These are phyloP conservation scores for Arvicanthis niloticus DNA, from an alignment of 2,113 vertebrate genomes.

Conservation along the genomic window DNA sequence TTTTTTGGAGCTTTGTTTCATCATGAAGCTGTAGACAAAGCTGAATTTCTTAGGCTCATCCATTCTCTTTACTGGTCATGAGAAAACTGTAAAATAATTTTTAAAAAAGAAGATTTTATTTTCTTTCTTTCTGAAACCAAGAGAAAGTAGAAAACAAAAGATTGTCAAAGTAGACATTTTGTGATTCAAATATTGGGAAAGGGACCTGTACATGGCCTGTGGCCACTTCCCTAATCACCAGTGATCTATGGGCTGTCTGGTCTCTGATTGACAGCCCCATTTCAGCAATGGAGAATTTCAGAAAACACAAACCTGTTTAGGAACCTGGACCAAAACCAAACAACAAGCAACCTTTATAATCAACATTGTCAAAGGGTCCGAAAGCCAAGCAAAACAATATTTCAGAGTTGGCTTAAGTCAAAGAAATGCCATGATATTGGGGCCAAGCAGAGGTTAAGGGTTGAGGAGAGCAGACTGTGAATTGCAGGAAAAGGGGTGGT, in stretches of 20 bases:
- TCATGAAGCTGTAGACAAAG: not conserved
- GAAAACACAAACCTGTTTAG: not conserved
- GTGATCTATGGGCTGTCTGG: not conserved
- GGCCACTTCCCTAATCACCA: not conserved
- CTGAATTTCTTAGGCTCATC: not conserved
- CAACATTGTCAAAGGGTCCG: not conserved
- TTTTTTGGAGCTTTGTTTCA: not conserved
- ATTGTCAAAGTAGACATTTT: not conserved
- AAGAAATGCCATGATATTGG: not conserved
- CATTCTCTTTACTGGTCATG: not conserved
- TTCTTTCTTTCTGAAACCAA: not conserved
- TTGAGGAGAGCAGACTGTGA: not conserved
- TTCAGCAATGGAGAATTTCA: not conserved
- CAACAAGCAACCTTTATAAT: not conserved
- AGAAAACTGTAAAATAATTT: constrained; percentile 43
- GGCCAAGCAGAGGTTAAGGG: not conserved
- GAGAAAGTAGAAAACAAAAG: not conserved
- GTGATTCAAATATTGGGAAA: not conserved
- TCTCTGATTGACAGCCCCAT: not conserved
- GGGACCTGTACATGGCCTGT: too few species aligned
- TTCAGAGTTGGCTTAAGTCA: constrained; percentile 7
- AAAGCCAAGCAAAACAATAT: not conserved
- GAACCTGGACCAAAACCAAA: not conserved
- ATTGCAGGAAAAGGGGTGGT: not conserved
- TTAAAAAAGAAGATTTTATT: not conserved